A percentile compares a stretch with the other conserved stretches of the same genome.
phyloP scores from a whole-genome alignment of 2,888 invertebrate genomes.

The Pherbina coryleti region DNA sequence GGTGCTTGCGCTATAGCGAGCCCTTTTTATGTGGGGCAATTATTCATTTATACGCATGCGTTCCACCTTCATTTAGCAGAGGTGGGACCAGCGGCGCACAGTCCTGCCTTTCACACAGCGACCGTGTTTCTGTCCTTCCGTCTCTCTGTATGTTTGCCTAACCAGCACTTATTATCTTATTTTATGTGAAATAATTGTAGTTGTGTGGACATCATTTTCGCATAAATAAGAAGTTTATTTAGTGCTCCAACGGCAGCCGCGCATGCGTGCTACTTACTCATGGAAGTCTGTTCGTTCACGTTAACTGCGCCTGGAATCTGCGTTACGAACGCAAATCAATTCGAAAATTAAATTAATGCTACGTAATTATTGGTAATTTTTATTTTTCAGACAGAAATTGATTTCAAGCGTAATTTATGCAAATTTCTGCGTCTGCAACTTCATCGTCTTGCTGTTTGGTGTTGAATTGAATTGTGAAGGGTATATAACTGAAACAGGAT shows the following conservation, averaged over 20 bases:
- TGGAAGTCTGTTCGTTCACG: slow-evolving; percentile 8
- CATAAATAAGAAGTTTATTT: slow-evolving; percentile 52
- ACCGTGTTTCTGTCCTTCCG: neutral
- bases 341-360: slow-evolving; percentile 54
- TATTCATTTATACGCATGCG: slow-evolving; percentile 54
- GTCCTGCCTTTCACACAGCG: neutral
- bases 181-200: slow-evolving; percentile 46
- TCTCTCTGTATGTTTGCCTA: neutral
- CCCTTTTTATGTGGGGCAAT: slow-evolving; percentile 44
- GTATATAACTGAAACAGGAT: no score
- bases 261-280: slow-evolving; percentile 31
- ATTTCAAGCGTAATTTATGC: slow-evolving; percentile 52
- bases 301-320: neutral
- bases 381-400: slow-evolving; percentile 49
- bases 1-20: neutral
- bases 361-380: slow-evolving; percentile 52
- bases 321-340: slow-evolving; percentile 24
- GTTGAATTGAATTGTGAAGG: no score
- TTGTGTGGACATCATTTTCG: slow-evolving; percentile 51
- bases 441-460: neutral
- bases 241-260: slow-evolving; percentile 32
- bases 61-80: slow-evolving; percentile 50
- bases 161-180: neutral
- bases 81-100: slow-evolving; percentile 23
- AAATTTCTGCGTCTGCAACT: neutral